These are phyloP conservation scores for Eospalax fontanierii DNA, from an alignment of 2,797 vertebrate genomes.

Conservation along the genomic window DNA sequence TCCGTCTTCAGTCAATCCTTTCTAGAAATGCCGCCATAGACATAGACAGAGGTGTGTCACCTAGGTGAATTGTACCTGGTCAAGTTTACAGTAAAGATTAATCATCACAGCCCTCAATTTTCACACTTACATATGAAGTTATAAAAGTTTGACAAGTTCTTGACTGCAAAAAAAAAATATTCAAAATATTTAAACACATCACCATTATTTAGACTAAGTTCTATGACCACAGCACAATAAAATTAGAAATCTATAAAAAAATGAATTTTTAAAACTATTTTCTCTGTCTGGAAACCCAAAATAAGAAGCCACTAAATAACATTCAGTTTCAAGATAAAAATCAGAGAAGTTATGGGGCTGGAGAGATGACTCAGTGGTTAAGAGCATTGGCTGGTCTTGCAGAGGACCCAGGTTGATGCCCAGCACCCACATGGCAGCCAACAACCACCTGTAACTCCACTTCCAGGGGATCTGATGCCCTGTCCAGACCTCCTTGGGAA, in stretches of 20 bases:
- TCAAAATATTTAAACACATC: slow-evolving; percentile 4
- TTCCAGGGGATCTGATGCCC: too few species aligned
- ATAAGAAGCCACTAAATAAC: background rate
- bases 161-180: background rate
- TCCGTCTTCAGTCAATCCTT: background rate
- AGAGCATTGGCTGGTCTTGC: too few species aligned
- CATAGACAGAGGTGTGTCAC: background rate
- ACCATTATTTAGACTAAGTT: slow-evolving; percentile 25
- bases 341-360: background rate
- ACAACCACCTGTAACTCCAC: too few species aligned
- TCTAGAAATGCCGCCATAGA: background rate
- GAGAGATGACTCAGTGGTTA: too few species aligned
- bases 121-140: background rate
- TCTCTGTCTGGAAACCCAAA: background rate
- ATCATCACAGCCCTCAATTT: background rate
- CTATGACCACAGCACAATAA: background rate
- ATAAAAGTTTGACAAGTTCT: slow-evolving; percentile 16
- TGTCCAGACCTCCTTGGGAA: too few species aligned
- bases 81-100: background rate
- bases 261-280: background rate
- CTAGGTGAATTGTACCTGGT: background rate
- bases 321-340: slow-evolving; percentile 13
- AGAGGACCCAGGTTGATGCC: too few species aligned
- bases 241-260: slow-evolving; percentile 41
- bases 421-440: too few species aligned